Percentiles rank a stretch among this genome's conserved stretches.
Evolutionary conservation across 2,888 invertebrate species (phyloP).

Genomic region (Pristionchus maxplancki): DNA sequence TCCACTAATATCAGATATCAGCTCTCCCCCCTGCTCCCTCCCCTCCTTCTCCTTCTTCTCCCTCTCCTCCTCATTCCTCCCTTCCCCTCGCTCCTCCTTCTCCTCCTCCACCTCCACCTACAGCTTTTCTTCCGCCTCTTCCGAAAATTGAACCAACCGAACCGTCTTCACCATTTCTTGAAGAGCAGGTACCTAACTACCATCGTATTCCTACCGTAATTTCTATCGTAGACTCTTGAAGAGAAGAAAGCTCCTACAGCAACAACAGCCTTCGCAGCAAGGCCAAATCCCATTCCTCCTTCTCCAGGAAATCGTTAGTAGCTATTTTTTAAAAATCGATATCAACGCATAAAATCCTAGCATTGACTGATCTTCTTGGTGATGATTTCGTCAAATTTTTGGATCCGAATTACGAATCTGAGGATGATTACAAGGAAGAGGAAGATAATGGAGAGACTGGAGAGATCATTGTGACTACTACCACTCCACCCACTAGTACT

Average conservation of each 20-base stretch:
- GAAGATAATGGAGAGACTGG: slow-evolving; percentile 45
- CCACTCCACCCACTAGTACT: background rate
- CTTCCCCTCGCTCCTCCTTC: background rate
- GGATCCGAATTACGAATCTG: slow-evolving; percentile 67
- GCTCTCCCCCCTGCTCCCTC: slow-evolving; percentile 12
- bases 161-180: background rate
- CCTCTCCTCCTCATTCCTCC: background rate
- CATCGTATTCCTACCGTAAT: background rate
- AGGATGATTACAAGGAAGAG: slow-evolving; percentile 60
- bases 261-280: background rate
- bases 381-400: slow-evolving; percentile 69
- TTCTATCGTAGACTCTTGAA: background rate
- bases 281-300: slow-evolving; percentile 24
- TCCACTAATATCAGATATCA: background rate
- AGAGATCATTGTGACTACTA: slow-evolving; percentile 28
- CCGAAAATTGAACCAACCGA: background rate
- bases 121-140: background rate
- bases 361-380: slow-evolving; percentile 68
- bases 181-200: background rate
- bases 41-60: slow-evolving; percentile 17
- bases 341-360: slow-evolving; percentile 55
- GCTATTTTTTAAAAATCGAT: background rate
- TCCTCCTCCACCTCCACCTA: background rate
- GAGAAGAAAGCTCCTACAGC: slow-evolving; percentile 1
- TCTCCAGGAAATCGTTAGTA: slow-evolving; percentile 44